Base-by-base conservation (phyloP, 92 coral and sea anemone species). In the Porites cylindrica region DNA sequence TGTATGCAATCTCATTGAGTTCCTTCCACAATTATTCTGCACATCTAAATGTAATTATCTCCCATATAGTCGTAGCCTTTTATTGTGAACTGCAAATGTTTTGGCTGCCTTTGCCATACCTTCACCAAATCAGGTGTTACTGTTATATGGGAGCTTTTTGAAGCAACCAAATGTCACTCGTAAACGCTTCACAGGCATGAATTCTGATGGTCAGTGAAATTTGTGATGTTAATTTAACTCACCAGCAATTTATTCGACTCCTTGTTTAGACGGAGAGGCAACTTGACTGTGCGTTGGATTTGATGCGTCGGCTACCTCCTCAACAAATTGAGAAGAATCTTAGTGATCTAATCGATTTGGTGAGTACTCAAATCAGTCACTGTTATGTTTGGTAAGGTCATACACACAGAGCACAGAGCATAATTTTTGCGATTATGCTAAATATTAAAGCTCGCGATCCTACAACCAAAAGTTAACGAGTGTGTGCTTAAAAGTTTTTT, bases 301-400 rank as follows among this genome's bases (percentile, higher is more conserved):
- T 97, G 79, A 97, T 97, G 99, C 94, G 99, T 73, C 94, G 99
- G 76, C 93, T 97, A 68, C 99, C 99, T 53, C 99, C 99, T 58
- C 99, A 97, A 85, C 99, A 97, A 92, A 93, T 97, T 75, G 99
- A 97, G 84, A 97, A 95, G 85, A 97, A 97, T 85, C 86, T 97
- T 9, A 97, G 99, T 75, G 98, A 97, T 89, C 88, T 97, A 78
- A 97, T 97, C 80, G 99, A 97, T 82, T 88, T 97, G 97, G 99
- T 97, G 75, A 90, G 98, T 81, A 10, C 12, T 1, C 14, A 3
- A 11, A 19, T 23, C 58, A 51, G 14, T 19, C 50, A 6, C 6
- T 32, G 23, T n/a, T 8, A 5, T 76, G 20, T 54, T 21, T 4
- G 19, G 47, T 38, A 38, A 3, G 47, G 32, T 29, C 32, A 29